Evolutionary conservation across 2,888 invertebrate genomes (phyloP).

Genomic region (Diploptera punctata): DNA sequence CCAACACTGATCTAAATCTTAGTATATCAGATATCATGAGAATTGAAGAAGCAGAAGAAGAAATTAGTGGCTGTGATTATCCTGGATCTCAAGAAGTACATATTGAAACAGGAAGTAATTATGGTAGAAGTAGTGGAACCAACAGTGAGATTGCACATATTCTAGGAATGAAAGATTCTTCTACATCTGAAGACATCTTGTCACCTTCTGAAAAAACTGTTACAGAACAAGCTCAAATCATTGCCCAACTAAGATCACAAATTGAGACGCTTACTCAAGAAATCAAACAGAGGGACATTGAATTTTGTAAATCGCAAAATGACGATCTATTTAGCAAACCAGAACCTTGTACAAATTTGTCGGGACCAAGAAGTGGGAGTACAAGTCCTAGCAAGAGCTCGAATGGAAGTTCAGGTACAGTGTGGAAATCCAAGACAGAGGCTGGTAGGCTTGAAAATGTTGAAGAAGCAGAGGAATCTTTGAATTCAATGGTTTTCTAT

Average conservation of each 20-base stretch:
- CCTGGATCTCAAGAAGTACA: neutral
- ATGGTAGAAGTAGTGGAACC: neutral
- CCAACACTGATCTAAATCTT: constrained; percentile 14
- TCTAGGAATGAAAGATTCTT: neutral
- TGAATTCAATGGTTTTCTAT: constrained; percentile 34
- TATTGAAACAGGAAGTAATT: neutral
- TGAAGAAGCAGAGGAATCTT: neutral
- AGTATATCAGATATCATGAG: constrained; percentile 32
- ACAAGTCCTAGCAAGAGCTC: neutral
- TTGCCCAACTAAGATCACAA: constrained; percentile 51
- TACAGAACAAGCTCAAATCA: constrained; percentile 40
- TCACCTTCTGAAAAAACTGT: neutral
- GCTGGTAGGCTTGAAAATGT: constrained; percentile 3
- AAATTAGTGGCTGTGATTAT: neutral
- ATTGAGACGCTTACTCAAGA: constrained; percentile 51
- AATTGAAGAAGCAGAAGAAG: constrained; percentile 26
- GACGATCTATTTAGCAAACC: neutral
- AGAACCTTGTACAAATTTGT: neutral
- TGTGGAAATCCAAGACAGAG: neutral
- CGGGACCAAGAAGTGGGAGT: neutral
- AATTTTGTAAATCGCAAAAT: neutral
- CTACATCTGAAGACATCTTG: neutral
- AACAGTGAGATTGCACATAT: constrained; percentile 10
- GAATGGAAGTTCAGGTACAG: neutral
- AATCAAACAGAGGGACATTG: constrained; percentile 21